phyloP scores from a whole-genome alignment of 2,797 vertebrate genomes.

The Coregonus ussuriensis region DNA sequence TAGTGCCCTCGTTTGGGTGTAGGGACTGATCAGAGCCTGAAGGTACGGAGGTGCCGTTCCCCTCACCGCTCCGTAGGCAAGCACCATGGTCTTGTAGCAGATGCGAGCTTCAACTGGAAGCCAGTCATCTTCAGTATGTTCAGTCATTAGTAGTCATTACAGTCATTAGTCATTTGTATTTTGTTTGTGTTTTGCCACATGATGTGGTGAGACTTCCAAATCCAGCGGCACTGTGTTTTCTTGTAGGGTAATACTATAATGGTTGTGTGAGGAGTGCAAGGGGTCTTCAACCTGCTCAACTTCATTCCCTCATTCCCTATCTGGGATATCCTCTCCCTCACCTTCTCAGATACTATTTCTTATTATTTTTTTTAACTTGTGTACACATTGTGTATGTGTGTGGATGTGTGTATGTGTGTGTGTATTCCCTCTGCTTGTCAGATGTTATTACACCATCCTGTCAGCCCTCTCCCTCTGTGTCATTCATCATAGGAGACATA shows the following conservation, averaged over 20 bases:
- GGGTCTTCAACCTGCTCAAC: background rate
- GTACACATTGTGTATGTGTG: background rate
- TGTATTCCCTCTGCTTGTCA: background rate
- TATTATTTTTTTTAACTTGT: background rate
- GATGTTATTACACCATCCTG: background rate
- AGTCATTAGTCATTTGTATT: background rate
- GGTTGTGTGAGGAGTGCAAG: background rate
- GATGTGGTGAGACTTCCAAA: background rate
- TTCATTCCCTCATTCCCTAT: background rate
- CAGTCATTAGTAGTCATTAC: background rate
- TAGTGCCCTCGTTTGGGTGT: no score
- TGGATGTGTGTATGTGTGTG: background rate
- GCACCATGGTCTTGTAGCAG: no score
- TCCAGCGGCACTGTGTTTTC: background rate
- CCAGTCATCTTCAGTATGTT: background rate
- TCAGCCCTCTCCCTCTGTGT: background rate
- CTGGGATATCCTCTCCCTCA: background rate
- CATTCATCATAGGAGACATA: background rate
- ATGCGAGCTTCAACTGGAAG: no score
- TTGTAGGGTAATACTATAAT: background rate
- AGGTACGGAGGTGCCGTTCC: no score
- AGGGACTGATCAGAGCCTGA: no score
- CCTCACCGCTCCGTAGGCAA: no score
- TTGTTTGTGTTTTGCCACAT: constrained; percentile 6
- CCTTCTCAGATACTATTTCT: background rate